Conservation (phyloP, 2,113 vertebrate genomes). For the Phrynosoma blainvillii region DNA sequence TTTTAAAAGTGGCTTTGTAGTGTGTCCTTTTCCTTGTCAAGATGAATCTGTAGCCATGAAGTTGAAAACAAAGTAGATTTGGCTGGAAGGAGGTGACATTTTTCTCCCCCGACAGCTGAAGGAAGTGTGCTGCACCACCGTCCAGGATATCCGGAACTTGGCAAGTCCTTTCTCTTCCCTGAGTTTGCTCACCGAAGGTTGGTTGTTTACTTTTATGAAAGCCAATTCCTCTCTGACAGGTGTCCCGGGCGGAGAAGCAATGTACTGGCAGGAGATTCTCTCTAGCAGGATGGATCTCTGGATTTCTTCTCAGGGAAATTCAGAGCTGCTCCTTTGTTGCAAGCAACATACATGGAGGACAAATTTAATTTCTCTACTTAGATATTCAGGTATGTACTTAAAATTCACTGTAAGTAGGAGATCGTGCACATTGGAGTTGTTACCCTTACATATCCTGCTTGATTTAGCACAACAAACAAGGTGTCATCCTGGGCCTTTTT, state of each 20-base stretch:
- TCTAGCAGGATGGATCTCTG: conserved; percentile 53
- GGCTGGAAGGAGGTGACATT: conserved; percentile 69
- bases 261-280: conserved; percentile 28
- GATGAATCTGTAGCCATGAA: conserved; percentile 34
- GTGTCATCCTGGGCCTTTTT: too few relatives aligned
- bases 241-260: conserved; percentile 59
- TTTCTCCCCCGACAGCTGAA: conserved; percentile 75
- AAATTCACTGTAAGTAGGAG: neutral
- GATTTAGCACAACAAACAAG: too few relatives aligned
- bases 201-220: conserved; percentile 75
- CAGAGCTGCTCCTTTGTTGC: conserved; percentile 46
- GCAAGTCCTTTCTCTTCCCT: conserved; percentile 64
- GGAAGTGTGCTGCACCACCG: conserved; percentile 68
- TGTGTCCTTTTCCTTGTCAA: conserved; percentile 43
- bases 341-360: conserved; percentile 12
- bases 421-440: too few relatives aligned
- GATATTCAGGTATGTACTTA: conserved; percentile 15
- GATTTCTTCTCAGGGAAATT: conserved; percentile 56
- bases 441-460: too few relatives aligned
- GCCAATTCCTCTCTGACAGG: conserved; percentile 75
- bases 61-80: conserved; percentile 69
- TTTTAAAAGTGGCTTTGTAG: conserved; percentile 23
- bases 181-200: conserved; percentile 58
- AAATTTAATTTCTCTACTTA: conserved; percentile 30
- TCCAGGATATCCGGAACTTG: conserved; percentile 80